These are phyloP conservation scores for Latrodectus hesperus DNA, from an alignment of 2,888 invertebrate species.

Conservation along the genomic window DNA sequence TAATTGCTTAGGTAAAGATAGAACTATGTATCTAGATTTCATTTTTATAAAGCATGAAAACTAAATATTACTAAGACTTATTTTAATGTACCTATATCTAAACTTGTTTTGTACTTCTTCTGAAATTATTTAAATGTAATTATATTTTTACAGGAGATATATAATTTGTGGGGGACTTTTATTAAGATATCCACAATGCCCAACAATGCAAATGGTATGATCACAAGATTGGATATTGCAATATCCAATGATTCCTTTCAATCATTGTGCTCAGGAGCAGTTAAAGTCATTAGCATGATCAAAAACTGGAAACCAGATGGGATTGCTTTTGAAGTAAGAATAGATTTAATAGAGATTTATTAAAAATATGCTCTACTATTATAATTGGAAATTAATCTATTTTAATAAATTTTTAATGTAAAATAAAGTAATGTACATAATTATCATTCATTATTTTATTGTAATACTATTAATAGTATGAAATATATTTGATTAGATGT, in stretches of 20 bases:
- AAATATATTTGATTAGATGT: too few relatives aligned
- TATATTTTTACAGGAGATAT: background rate
- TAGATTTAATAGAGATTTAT: background rate
- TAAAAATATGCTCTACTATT: too few relatives aligned
- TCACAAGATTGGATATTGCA: constrained; percentile 49
- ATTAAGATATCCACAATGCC: constrained; percentile 30
- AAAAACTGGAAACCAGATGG: constrained; percentile 54
- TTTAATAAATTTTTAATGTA: too few relatives aligned
- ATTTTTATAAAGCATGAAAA: too few relatives aligned
- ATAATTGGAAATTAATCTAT: too few relatives aligned
- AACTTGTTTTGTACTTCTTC: background rate
- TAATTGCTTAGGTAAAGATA: too few relatives aligned
- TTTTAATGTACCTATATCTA: background rate
- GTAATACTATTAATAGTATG: too few relatives aligned
- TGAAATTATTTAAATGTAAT: too few relatives aligned
- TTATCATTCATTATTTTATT: too few relatives aligned
- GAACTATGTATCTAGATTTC: too few relatives aligned
- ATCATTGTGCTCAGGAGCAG: constrained; percentile 65
- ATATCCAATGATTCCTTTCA: constrained; percentile 55
- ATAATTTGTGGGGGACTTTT: background rate
- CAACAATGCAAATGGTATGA: constrained; percentile 42
- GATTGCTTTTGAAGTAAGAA: constrained; percentile 57
- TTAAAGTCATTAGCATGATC: constrained; percentile 58
- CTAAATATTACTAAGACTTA: too few relatives aligned
- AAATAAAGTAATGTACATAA: too few relatives aligned